Evolutionary conservation across 2,113 vertebrate species (phyloP).

Genomic region (Anguilla rostrata): DNA sequence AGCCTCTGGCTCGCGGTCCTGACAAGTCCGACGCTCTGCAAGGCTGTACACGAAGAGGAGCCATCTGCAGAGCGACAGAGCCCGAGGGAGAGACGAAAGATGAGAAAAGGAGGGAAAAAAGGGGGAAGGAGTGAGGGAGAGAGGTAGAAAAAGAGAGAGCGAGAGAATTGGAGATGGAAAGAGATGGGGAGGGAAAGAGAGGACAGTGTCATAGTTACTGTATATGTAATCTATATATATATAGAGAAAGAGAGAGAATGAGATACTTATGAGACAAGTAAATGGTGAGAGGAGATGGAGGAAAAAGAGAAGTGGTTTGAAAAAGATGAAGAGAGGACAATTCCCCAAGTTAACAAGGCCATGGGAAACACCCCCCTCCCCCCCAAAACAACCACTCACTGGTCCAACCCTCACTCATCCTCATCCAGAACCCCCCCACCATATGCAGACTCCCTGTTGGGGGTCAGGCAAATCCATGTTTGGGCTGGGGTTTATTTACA

Average conservation of each 20-base stretch:
- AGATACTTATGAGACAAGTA: too few species aligned
- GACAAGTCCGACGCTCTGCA: conserved; percentile 18
- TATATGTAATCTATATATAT: too few species aligned
- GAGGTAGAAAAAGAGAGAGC: neutral
- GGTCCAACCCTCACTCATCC: conserved; percentile 40
- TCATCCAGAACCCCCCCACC: conserved; percentile 14
- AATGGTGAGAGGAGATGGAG: too few species aligned
- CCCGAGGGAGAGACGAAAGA: neutral
- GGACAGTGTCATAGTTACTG: neutral
- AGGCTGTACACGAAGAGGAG: neutral
- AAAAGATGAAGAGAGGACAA: too few species aligned
- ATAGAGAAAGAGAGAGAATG: too few species aligned
- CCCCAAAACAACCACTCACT: conserved; percentile 45
- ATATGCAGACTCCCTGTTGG: too few species aligned
- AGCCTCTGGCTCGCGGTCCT: neutral
- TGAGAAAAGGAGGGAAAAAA: neutral
- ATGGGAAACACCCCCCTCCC: conserved; percentile 45
- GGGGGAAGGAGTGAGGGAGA: neutral
- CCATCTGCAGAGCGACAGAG: neutral
- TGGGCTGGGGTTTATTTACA: too few species aligned
- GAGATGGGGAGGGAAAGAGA: too few species aligned
- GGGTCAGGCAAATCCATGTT: too few species aligned
- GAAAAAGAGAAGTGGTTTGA: too few species aligned
- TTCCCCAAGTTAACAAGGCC: too few species aligned
- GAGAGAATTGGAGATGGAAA: neutral